These are phyloP conservation scores for Drosophila cardini DNA, from an alignment of 1,140 invertebrate genomes.

Conservation along the genomic window DNA sequence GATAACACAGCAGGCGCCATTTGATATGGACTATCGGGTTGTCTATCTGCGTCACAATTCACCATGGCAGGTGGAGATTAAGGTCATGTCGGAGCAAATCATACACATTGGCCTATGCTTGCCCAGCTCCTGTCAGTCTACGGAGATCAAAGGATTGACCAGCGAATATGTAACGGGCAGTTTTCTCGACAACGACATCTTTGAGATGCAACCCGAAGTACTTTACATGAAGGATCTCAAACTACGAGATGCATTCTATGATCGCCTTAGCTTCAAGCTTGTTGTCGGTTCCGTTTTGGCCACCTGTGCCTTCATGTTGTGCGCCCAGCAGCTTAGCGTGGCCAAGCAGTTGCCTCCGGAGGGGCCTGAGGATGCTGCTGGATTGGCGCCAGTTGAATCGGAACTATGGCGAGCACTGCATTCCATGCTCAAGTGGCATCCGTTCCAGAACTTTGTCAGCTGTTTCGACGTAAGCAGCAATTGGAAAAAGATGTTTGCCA, in stretches of 20 bases:
- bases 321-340: conserved; percentile 64
- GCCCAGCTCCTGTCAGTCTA: conserved; percentile 68
- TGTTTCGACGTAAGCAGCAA: conserved; percentile 77
- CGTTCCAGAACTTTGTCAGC: conserved; percentile 62
- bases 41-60: conserved; percentile 78
- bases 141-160: conserved; percentile 73
- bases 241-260: conserved; percentile 62
- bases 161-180: conserved; percentile 59
- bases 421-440: conserved; percentile 50
- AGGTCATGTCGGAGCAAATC: conserved; percentile 78
- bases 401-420: conserved; percentile 64
- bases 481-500: conserved; percentile 56
- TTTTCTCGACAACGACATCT: conserved; percentile 70
- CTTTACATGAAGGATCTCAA: conserved; percentile 79
- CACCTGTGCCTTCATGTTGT: conserved; percentile 65
- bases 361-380: conserved; percentile 17
- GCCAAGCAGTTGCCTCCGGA: conserved; percentile 45
- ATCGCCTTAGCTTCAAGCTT: conserved; percentile 68
- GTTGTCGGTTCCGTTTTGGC: conserved; percentile 58
- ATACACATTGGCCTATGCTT: conserved; percentile 82
- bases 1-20: conserved; percentile 72
- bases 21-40: conserved; percentile 77
- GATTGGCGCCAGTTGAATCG: conserved; percentile 67
- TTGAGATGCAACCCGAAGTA: conserved; percentile 74
- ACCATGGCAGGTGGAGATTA: conserved; percentile 83